Evolutionary conservation across 1,140 invertebrate species (phyloP).

Genomic region (Diachasma alloeum): DNA sequence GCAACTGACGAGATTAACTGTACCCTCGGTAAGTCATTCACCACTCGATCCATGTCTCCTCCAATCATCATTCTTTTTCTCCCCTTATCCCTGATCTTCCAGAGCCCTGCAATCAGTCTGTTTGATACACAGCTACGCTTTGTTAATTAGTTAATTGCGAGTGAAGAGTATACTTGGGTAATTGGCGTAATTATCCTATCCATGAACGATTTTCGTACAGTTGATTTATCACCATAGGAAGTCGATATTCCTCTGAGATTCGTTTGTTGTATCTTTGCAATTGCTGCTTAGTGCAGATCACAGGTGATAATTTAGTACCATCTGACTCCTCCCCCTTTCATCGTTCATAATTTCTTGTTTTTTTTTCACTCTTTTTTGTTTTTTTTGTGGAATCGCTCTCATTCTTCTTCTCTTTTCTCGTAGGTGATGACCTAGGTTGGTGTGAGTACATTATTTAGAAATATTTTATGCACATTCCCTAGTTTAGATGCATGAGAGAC

Average conservation of each 20-base stretch:
- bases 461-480: background rate
- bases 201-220: background rate
- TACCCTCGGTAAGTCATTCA: slow-evolving; percentile 67
- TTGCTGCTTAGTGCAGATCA: background rate
- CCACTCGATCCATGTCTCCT: background rate
- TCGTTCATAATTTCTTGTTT: background rate
- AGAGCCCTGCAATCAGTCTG: background rate
- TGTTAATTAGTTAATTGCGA: slow-evolving; percentile 6
- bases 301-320: background rate
- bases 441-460: slow-evolving; percentile 50
- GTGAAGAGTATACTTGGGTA: background rate
- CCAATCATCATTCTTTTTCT: background rate
- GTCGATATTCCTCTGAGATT: background rate
- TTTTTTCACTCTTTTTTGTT: slow-evolving; percentile 34
- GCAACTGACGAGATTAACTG: slow-evolving; percentile 82
- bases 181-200: slow-evolving; percentile 7
- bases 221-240: background rate
- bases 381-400: slow-evolving; percentile 25
- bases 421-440: slow-evolving; percentile 56
- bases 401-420: slow-evolving; percentile 38
- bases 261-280: background rate
- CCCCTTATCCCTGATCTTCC: background rate
- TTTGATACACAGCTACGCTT: slow-evolving; percentile 4
- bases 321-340: background rate
- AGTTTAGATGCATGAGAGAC: slow-evolving; percentile 23